phyloP scores from a whole-genome alignment of 2,113 vertebrate species.

The Ammodramus savannarum region DNA sequence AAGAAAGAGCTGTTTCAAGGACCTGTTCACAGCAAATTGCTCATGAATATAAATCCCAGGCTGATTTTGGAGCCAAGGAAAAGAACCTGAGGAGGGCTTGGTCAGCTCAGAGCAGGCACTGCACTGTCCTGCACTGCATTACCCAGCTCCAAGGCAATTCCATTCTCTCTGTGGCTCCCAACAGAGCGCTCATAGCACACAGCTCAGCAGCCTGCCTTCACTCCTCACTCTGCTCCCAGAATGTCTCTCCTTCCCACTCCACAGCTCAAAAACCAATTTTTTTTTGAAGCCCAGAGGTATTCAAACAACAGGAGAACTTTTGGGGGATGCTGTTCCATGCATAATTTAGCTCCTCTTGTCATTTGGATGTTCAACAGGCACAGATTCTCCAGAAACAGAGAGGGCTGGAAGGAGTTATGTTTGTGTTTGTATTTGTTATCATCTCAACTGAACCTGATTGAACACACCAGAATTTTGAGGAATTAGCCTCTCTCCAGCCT shows the following conservation, averaged over 20 bases:
- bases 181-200: not conserved
- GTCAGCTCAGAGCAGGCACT: not conserved
- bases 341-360: not conserved
- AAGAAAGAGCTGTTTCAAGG: not conserved
- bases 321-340: not conserved
- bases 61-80: not conserved
- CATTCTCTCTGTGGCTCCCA: not conserved
- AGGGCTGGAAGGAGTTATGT: not conserved
- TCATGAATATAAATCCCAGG: not conserved
- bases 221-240: not conserved
- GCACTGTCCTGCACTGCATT: not conserved
- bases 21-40: not conserved
- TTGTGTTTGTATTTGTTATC: not conserved
- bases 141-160: not conserved
- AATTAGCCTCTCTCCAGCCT: not conserved
- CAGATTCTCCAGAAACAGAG: not conserved
- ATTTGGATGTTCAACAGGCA: not conserved
- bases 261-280: not conserved
- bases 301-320: not conserved
- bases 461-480: not conserved
- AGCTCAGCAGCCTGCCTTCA: not conserved
- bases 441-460: not conserved
- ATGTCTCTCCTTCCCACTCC: not conserved
- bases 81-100: not conserved
- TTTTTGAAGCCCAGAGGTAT: not conserved